Base-by-base conservation (phyloP, 2,888 invertebrate genomes). In the Agriotes lineatus region DNA sequence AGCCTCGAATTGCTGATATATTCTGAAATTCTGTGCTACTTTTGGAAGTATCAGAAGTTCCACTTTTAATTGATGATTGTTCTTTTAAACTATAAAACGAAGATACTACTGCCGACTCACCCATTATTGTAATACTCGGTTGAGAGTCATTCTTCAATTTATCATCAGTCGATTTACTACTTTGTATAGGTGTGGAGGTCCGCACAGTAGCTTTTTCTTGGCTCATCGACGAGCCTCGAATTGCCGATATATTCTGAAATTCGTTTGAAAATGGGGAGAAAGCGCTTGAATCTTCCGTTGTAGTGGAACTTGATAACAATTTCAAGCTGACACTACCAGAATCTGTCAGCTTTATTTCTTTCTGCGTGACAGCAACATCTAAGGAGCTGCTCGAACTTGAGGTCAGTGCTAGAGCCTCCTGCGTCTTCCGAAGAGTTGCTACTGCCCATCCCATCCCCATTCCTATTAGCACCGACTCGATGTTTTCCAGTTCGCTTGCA, bases 381-480 rank as follows among this genome's bases (percentile, higher is more conserved):
- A n/a, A n/a, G n/a, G n/a, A n/a, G n/a, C n/a, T n/a, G 10, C 87
- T 87, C 0, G 88, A 87, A 80, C 87, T 73, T 1, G 90, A 85
- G 10, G 85, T 88, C 33, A 90, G 79, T 6, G 89, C 90, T 72
- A 90, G 85, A 0, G 89, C 86, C 77, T 91, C 89, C 59, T 90
- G 88, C 0, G 90, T 90, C 79, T 91, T 91, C 70, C 89, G 90
- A 35, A 90, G 82, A 20, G 90, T 90, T 1, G 89, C 86, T 2
- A 90, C 87, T 1, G 91, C 91, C 91, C 91, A 92, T 6, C 88
- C 88, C 81, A 91, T 86, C 0, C 90, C 90, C 50, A 91, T 85
- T 72, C 87, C 88, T 71, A 88, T 88, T 59, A 93, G 85, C 72
- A 90, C 90, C 20, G 86, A 85, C 80, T 91, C 92, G 73, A 91